Conservation (phyloP, 2,113 vertebrate species). For the Drymodes brunneopygia region DNA sequence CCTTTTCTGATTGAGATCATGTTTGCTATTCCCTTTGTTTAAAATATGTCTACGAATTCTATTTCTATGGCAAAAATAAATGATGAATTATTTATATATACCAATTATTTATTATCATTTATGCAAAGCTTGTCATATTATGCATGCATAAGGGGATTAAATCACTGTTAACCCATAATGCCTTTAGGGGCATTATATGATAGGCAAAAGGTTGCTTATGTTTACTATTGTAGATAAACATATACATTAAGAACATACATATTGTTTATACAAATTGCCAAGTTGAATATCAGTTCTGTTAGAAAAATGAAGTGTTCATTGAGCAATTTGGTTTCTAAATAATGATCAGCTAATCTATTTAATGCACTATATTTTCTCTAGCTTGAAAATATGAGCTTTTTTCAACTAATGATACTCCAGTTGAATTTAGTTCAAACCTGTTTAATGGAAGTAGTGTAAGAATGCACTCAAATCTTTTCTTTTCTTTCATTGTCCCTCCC, state of each 20-base stretch:
- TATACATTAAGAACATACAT: constrained; percentile 31
- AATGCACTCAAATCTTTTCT: background rate
- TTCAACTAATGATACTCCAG: background rate
- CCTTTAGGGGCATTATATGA: constrained; percentile 75
- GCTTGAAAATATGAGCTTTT: background rate
- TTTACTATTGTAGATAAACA: constrained; percentile 55
- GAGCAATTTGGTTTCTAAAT: background rate
- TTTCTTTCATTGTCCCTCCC: background rate
- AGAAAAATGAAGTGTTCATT: background rate
- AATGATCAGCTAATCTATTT: background rate
- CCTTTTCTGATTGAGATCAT: constrained; percentile 67
- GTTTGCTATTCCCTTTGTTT: constrained; percentile 75
- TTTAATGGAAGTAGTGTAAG: background rate
- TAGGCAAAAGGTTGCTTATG: constrained; percentile 62
- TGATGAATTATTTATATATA: constrained; percentile 97
- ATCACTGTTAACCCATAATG: constrained; percentile 87
- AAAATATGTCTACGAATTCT: constrained; percentile 80
- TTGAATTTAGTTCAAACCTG: constrained; percentile 1
- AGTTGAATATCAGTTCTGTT: background rate
- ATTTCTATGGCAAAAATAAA: constrained; percentile 96
- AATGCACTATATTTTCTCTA: background rate
- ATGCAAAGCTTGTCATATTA: constrained; percentile 98
- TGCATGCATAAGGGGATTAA: constrained; percentile 97
- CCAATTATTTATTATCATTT: constrained; percentile 99
- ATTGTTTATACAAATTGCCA: constrained; percentile 25